These are phyloP conservation scores for Latrodectus hesperus DNA, from an alignment of 2,888 invertebrate genomes.

Conservation along the genomic window DNA sequence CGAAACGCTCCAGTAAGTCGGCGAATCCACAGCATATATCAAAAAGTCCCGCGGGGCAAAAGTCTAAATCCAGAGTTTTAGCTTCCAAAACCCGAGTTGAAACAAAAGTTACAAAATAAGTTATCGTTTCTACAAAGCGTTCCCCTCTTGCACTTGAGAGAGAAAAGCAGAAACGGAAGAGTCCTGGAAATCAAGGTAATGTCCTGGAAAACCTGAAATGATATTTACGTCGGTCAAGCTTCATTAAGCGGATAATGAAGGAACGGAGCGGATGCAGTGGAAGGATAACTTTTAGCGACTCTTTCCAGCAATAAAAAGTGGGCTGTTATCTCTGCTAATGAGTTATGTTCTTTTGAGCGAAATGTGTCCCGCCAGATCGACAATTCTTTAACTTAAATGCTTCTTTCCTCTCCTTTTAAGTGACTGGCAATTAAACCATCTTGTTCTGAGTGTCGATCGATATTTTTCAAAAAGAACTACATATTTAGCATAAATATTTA, in stretches of 20 bases:
- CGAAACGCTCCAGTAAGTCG: constrained; percentile 33
- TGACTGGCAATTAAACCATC: too few species aligned
- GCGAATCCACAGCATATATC: constrained; percentile 38
- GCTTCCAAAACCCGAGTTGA: not conserved
- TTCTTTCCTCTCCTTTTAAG: not conserved
- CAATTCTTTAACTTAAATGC: constrained; percentile 34
- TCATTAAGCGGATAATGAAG: constrained; percentile 62
- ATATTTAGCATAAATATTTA: too few species aligned
- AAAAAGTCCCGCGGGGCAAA: constrained; percentile 47
- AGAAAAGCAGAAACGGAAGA: constrained; percentile 39
- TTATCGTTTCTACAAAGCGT: constrained; percentile 40
- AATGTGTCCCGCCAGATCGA: constrained; percentile 50
- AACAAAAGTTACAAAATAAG: constrained; percentile 61
- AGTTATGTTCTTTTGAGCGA: constrained; percentile 43
- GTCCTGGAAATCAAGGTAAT: constrained; percentile 61
- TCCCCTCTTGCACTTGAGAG: constrained; percentile 7
- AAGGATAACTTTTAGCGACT: constrained; percentile 8
- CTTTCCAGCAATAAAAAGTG: constrained; percentile 47
- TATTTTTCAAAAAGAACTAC: too few species aligned
- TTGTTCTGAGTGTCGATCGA: too few species aligned
- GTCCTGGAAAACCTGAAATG: constrained; percentile 67
- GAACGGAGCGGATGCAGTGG: constrained; percentile 11
- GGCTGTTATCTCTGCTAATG: constrained; percentile 62
- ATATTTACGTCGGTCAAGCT: constrained; percentile 66
- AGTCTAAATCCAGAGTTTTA: constrained; percentile 13